Evolutionary conservation across 2,797 vertebrate genomes (phyloP), one percentile per base, ranked within the genome.

Genomic region (Urophycis tenuis): DNA sequence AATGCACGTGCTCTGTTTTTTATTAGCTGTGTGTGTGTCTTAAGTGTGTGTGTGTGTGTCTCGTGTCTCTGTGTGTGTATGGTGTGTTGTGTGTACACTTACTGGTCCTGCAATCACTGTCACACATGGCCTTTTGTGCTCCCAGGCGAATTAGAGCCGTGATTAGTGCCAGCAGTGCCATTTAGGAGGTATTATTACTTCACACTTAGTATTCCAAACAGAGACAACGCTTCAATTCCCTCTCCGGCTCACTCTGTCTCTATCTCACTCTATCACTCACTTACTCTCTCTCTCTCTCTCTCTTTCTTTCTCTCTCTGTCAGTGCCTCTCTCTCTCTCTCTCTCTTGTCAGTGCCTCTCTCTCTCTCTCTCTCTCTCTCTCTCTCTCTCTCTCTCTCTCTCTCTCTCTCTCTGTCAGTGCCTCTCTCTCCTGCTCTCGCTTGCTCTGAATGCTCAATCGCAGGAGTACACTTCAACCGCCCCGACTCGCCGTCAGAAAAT

Each of bases 131-230:
- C 83, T 85, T 90, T 85, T 89, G 85, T 89, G 83, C 76, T 83
- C 82, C 80, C 72, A 72, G 80, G 81, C 85, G 83, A 85, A 89
- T 91, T 89, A 85, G 81, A 81, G 79, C 19, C n/a, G 84, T 92
- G 91, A 92, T 92, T 91, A 91, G 87, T 87, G 83, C 82, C 84
- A 84, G 86, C 81, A 81, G 81, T 84, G 81, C 88, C 84, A 85
- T 92, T 89, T 89, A 90, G 84, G 83, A 85, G 87, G 87, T 88
- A 83, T 87, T 86, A 89, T 88, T 84, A 87, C 83, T 77, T 81
- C 75, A 79, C 81, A 82, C 80, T 89, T 89, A 86, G 85, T 88
- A 92, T 92, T 90, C 89, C 74, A 80, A 74, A 85, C 83, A 85
- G 84, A 86, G 71, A 79, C 79, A 32, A 36, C 75, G 83, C 85